Conservation (phyloP, 2,113 vertebrate genomes). For the Apodemus speciosus region DNA sequence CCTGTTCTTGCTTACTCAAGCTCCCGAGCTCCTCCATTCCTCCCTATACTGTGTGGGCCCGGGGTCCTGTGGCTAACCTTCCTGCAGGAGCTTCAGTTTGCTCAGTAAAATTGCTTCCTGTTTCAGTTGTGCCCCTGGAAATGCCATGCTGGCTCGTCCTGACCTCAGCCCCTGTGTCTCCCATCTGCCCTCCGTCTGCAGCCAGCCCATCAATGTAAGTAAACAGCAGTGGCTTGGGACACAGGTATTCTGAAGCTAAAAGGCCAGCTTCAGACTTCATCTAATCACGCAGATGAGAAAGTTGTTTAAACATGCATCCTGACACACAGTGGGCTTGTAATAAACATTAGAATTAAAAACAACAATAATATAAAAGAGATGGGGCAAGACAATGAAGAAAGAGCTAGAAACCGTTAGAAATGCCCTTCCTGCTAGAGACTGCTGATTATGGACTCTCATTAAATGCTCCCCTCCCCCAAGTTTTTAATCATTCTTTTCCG, state of each 20-base stretch:
- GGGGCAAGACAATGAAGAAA: not conserved
- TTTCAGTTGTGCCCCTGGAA: not conserved
- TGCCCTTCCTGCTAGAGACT: not conserved
- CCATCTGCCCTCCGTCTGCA: not conserved
- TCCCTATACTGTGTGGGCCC: not conserved
- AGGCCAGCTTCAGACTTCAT: not conserved
- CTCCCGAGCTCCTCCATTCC: not conserved
- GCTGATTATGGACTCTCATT: not conserved
- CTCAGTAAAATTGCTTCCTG: not conserved
- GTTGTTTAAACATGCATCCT: not conserved
- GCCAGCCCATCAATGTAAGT: not conserved
- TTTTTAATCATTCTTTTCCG: not conserved
- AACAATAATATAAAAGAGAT: not conserved
- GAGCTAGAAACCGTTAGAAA: not conserved
- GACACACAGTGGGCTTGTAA: not conserved
- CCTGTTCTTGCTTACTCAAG: not conserved
- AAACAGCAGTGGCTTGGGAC: not conserved
- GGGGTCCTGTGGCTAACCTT: not conserved
- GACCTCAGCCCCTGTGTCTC: not conserved
- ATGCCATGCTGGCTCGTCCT: not conserved
- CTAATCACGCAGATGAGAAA: not conserved
- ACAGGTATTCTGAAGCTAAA: not conserved
- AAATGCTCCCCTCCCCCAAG: not conserved
- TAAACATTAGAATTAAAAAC: not conserved
- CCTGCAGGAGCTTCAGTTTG: not conserved